phyloP scores from a whole-genome alignment of 1,140 invertebrate genomes.

The Samia ricini region DNA sequence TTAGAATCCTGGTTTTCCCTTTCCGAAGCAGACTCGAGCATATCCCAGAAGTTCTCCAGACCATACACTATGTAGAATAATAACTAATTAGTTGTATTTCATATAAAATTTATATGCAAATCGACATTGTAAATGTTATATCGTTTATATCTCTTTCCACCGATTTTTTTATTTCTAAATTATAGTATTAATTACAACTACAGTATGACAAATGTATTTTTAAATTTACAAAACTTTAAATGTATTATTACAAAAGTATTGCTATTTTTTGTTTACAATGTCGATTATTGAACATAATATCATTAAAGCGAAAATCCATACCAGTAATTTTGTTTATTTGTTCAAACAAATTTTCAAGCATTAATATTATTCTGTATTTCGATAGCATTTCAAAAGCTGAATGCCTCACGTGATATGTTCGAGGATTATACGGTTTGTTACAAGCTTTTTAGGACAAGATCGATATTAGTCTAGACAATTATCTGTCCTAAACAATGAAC shows the following conservation, averaged over 20 bases:
- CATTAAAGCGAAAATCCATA: neutral
- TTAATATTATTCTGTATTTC: neutral
- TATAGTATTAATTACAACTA: no score
- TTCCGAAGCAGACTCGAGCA: constrained; percentile 52
- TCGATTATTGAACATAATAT: neutral
- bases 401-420: neutral
- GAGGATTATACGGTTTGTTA: neutral
- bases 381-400: neutral
- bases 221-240: no score
- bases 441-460: neutral
- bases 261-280: constrained; percentile 1
- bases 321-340: no score
- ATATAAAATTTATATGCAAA: neutral
- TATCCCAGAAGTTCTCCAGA: constrained; percentile 68
- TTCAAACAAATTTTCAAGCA: no score
- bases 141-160: neutral
- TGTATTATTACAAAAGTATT: no score
- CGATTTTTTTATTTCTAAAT: neutral
- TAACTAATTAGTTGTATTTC: neutral
- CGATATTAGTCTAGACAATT: neutral
- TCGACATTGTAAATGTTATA: constrained; percentile 5
- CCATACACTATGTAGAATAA: constrained; percentile 51
- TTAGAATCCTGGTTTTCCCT: constrained; percentile 49
- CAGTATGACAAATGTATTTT: no score
- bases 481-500: neutral